Evolutionary conservation across 2,113 vertebrate species (phyloP).

Genomic region (Xiphias gladius): DNA sequence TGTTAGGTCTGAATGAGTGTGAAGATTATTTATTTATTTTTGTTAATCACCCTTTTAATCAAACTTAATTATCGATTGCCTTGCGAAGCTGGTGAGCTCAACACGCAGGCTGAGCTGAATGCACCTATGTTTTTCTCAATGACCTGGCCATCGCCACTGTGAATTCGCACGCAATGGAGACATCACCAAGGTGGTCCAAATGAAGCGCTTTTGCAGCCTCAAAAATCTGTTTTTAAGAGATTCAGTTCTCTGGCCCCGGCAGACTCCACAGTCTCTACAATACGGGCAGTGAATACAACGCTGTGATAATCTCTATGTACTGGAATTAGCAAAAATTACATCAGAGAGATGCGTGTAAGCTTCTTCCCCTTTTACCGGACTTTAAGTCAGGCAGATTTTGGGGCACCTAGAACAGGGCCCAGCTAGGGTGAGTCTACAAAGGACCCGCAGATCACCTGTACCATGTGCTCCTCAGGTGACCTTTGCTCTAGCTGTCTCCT

Average conservation of each 20-base stretch:
- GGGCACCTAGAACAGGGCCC: background rate
- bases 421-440: background rate
- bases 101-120: background rate
- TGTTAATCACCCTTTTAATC: background rate
- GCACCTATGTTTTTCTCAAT: background rate
- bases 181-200: background rate
- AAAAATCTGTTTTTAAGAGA: background rate
- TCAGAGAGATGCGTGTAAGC: background rate
- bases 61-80: background rate
- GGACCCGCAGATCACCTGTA: background rate
- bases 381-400: background rate
- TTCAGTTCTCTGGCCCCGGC: background rate
- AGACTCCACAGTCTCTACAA: no score
- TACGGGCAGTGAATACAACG: no score
- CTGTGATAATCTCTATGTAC: no score
- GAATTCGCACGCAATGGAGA: background rate
- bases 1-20: background rate
- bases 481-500: background rate
- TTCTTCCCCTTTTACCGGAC: background rate
- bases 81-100: background rate
- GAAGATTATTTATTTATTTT: background rate
- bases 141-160: background rate
- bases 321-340: no score
- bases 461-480: background rate
- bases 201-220: background rate